phyloP scores from a whole-genome alignment of 2,113 vertebrate species.

The Myotis davidii region DNA sequence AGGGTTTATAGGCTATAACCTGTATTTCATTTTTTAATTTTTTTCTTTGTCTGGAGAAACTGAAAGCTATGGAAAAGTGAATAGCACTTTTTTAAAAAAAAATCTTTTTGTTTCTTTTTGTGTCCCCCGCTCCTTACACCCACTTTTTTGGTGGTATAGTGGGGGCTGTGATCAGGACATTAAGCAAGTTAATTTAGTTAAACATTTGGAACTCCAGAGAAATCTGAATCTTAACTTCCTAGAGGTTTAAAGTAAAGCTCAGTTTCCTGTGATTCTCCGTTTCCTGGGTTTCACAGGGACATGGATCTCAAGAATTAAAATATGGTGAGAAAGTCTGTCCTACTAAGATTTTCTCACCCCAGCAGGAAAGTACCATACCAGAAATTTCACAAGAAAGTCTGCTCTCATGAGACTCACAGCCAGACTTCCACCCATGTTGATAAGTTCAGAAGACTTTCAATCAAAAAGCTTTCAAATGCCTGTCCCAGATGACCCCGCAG shows the following conservation, averaged over 20 bases:
- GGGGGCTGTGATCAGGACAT: not conserved
- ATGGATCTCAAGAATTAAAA: slow-evolving; percentile 74
- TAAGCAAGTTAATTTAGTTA: not conserved
- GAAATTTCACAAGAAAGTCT: slow-evolving; percentile 86
- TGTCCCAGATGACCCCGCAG: slow-evolving; percentile 79
- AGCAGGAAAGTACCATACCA: slow-evolving; percentile 84
- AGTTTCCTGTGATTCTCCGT: slow-evolving; percentile 57
- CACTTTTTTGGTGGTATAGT: not conserved
- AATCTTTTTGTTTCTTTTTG: not conserved
- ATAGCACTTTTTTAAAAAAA: not conserved
- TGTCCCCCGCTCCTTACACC: not conserved
- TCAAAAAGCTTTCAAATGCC: slow-evolving; percentile 79
- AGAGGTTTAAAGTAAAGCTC: slow-evolving; percentile 36
- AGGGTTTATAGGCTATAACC: not conserved
- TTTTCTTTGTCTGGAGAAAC: not conserved
- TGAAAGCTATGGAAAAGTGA: not conserved
- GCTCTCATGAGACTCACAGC: slow-evolving; percentile 80
- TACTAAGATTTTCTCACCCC: slow-evolving; percentile 82
- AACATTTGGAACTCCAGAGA: slow-evolving; percentile 38
- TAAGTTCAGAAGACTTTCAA: slow-evolving; percentile 79
- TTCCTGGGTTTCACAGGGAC: slow-evolving; percentile 77
- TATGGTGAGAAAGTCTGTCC: slow-evolving; percentile 79
- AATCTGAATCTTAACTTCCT: slow-evolving; percentile 48
- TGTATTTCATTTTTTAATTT: not conserved
- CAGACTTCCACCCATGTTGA: slow-evolving; percentile 85